Base-by-base conservation (phyloP, 2,888 invertebrate species). In the Lysandra coridon region DNA sequence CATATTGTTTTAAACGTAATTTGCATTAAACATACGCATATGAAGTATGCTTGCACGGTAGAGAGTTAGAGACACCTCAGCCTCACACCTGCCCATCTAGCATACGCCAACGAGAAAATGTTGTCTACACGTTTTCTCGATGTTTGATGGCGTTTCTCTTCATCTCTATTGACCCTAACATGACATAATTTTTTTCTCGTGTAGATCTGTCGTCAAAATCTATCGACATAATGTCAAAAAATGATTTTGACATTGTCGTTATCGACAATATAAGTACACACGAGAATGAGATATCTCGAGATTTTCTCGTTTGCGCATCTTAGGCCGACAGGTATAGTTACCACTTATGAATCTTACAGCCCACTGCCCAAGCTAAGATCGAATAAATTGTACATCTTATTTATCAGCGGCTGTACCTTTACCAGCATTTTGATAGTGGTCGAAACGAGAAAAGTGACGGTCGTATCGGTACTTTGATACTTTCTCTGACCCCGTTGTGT, bases 401-500 rank as follows among this genome's bases (percentile, higher is more conserved):
- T 4, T 33, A 62, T 62, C 2, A 14, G 33, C 14, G 33, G 33
- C 49, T 53, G 76, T 77, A 64, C n/a, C 23, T 40, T 57, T n/a
- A 60, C 49, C 40, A 78, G 60, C 49, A 40, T 40, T 78, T n/a
- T 30, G 78, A 10, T 64, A 17, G 49, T 53, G 44, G 69, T 69
- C 69, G 78, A 77, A 33, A 49, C 69, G 49, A 69, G 37, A 69
- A 17, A 69, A 33, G 33, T 69, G 37, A 37, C 30, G 10, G 30
- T 10, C n/a, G 49, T 73, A 37, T 49, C 37, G n/a, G 17, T 60
- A 73, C 78, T 78, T 78, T 78, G n/a, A 7, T 60, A 73, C 78
- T 78, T 78, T 78, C 78, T 40, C 73, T 53, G 78, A 73, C 57
- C 78, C 78, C 73, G 78, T 74, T 78, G 23, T 23, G 44, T 75